phyloP scores from a whole-genome alignment of 2,888 invertebrate genomes.

The Nomada fabriciana region DNA sequence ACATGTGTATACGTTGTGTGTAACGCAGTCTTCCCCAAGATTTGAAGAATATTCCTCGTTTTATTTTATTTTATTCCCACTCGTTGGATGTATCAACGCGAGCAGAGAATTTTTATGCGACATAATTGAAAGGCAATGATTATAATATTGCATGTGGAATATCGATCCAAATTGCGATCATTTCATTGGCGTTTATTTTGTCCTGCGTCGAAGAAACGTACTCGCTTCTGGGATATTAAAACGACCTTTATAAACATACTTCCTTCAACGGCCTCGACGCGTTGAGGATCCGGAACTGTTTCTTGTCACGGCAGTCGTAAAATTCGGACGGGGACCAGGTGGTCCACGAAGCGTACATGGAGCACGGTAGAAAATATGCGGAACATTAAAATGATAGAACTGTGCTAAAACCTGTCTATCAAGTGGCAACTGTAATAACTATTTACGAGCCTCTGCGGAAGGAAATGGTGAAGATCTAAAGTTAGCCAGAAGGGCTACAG shows the following conservation, averaged over 20 bases:
- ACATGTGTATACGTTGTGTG: too few relatives aligned
- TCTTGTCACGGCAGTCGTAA: constrained; percentile 35
- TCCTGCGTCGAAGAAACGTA: neutral
- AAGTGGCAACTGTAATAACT: too few relatives aligned
- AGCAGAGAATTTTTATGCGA: neutral
- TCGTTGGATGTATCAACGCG: neutral
- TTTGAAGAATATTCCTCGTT: too few relatives aligned
- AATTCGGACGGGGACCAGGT: constrained; percentile 23
- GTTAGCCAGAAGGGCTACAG: too few relatives aligned
- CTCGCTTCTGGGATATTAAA: neutral
- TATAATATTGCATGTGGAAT: neutral
- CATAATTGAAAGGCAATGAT: neutral
- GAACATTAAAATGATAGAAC: neutral
- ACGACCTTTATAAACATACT: constrained; percentile 1
- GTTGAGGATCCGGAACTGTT: constrained; percentile 20
- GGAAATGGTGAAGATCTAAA: too few relatives aligned
- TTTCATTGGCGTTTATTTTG: constrained; percentile 20
- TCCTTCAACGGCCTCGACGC: constrained; percentile 1
- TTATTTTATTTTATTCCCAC: too few relatives aligned
- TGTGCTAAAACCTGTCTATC: neutral
- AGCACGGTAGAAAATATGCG: too few relatives aligned
- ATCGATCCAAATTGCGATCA: neutral
- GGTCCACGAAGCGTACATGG: neutral
- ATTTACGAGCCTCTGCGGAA: too few relatives aligned
- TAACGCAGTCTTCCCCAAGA: too few relatives aligned